Evolutionary conservation across 2,797 vertebrate species (phyloP), one percentile per base, ranked within the genome.

Genomic region (Peromyscus aztecus): DNA sequence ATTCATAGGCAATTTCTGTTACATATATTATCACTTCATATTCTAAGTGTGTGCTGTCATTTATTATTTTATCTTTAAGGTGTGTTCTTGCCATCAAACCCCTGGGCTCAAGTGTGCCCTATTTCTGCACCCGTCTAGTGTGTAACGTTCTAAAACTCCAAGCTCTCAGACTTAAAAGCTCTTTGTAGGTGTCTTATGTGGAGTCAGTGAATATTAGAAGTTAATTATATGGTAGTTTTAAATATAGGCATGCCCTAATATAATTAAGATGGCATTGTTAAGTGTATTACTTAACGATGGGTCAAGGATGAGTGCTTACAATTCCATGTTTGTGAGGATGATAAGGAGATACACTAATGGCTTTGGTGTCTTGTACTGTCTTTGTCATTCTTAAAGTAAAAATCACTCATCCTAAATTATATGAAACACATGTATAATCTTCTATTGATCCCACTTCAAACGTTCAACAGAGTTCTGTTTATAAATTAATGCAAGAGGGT

Each of bases 161-260:
- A 37, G 29, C 55, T 90, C 69, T 89, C 29, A 61, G 34, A 84
- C 71, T 40, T 46, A n/a, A 49, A 29, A 67, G 29, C 34, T 65
- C 81, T 93, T 61, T 57, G 46, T 83, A 29, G 40, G 61, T 90
- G 43, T 75, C 57, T 61, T 67, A 17, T 55, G 65, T 73, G 71
- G 43, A 73, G 73, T 80, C 34, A 14, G 43, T 95, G 59, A 59
- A 37, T 92, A 77, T 92, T 86, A 92, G 49, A 92, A 83, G 84
- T 90, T 90, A 93, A 93, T 90, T 85, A 46, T 78, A 43, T 61
- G 73, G n/a, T 80, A 71, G 63, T 78, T 93, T 90, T 65, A 59
- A 57, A 57, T 78, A 31, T 12, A 46, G 55, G 65, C 73, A 80
- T 95, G 80, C 61, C 63, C 16, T 80, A 43, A 55, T 43, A 23